Percentiles rank a stretch among this genome's conserved stretches.
phyloP scores from a whole-genome alignment of 2,113 vertebrate genomes.

The Tupaia chinensis region DNA sequence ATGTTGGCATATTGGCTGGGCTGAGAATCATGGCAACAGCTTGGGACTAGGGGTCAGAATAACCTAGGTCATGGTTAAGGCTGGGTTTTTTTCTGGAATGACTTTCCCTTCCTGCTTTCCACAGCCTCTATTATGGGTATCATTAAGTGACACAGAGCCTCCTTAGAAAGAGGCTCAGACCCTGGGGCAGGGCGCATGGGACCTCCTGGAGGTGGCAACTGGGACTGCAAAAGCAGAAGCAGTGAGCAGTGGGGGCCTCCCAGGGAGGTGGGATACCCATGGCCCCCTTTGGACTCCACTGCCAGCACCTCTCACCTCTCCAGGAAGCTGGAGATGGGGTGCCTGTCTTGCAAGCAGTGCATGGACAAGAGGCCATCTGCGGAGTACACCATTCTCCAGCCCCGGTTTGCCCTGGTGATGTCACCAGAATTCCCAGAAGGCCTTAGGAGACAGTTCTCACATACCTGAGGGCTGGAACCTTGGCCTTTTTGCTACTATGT shows the following conservation, averaged over 20 bases:
- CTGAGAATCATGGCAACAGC: background rate
- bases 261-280: rapidly evolving
- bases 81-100: background rate
- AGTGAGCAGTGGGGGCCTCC: too few species aligned
- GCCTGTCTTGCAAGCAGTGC: background rate
- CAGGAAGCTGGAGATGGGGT: background rate
- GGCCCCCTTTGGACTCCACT: background rate
- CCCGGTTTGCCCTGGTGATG: background rate
- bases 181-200: too few species aligned
- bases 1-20: background rate
- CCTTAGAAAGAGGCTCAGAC: background rate
- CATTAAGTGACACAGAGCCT: background rate
- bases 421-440: too few species aligned
- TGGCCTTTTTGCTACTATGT: too few species aligned
- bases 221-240: background rate
- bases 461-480: background rate
- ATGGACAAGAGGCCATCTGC: background rate
- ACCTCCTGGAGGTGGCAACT: background rate
- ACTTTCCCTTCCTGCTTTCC: background rate
- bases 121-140: background rate
- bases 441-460: background rate
- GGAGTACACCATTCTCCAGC: background rate
- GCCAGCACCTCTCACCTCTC: background rate
- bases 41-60: background rate
- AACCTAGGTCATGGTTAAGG: background rate